Evolutionary conservation across 2,113 vertebrate species (phyloP).

Genomic region (Lampris megalopsis): DNA sequence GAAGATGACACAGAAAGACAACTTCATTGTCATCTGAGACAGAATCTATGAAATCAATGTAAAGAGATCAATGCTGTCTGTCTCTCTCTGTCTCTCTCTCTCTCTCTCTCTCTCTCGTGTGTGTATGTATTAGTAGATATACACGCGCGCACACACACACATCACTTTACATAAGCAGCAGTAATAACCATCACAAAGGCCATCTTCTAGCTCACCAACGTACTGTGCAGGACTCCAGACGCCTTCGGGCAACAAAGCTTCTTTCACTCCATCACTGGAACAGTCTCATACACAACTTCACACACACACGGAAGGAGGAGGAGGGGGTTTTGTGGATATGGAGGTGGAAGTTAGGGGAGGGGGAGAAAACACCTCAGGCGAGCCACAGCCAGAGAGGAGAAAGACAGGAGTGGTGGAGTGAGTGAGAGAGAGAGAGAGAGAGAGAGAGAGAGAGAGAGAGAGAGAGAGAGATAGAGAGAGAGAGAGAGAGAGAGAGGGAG

Average conservation of each 20-base stretch:
- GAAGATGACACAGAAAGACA: slow-evolving; percentile 65
- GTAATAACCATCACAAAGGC: slow-evolving; percentile 65
- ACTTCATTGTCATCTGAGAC: slow-evolving; percentile 67
- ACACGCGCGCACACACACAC: not conserved
- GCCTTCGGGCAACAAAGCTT: slow-evolving; percentile 63
- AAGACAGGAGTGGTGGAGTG: slow-evolving; percentile 32
- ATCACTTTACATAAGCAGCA: slow-evolving; percentile 69
- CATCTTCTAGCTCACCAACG: slow-evolving; percentile 62
- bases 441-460: not conserved
- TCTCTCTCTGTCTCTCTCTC: slow-evolving; percentile 23
- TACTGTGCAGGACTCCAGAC: slow-evolving; percentile 62
- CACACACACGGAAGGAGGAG: slow-evolving; percentile 21
- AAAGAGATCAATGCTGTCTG: slow-evolving; percentile 64
- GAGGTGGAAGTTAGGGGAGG: slow-evolving; percentile 29
- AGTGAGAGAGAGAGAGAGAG: not conserved
- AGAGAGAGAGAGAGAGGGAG: slow-evolving; percentile 5
- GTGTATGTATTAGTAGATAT: no score
- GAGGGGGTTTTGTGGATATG: slow-evolving; percentile 15
- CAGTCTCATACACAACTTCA: slow-evolving; percentile 64
- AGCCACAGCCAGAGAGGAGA: slow-evolving; percentile 51
- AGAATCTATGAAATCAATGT: slow-evolving; percentile 73
- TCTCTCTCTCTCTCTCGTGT: not conserved
- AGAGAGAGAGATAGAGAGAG: not conserved
- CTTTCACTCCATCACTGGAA: slow-evolving; percentile 62
- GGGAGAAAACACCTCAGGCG: slow-evolving; percentile 64